These are phyloP conservation scores for Dicentrarchus labrax DNA, from an alignment of 2,113 vertebrate genomes.

Conservation along the genomic window DNA sequence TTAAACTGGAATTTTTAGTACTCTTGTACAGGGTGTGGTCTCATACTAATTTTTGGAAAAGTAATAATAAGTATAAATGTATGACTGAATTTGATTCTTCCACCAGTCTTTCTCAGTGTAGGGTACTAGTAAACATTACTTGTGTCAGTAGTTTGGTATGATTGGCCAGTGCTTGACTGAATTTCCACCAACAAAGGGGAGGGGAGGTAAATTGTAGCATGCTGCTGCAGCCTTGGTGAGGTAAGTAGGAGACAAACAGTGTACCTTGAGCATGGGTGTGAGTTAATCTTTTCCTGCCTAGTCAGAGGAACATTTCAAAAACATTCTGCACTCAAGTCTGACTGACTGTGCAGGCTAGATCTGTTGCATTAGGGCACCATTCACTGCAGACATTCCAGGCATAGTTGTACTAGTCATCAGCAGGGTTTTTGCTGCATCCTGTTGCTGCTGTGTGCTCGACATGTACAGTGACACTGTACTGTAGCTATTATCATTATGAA, in stretches of 20 bases:
- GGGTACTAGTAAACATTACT: not conserved
- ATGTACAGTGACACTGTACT: conserved; percentile 3
- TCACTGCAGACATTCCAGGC: conserved; percentile 26
- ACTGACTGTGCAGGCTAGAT: not conserved
- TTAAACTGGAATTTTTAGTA: not conserved
- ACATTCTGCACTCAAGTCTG: not conserved
- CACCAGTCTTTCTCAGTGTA: not conserved
- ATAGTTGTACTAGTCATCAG: conserved; percentile 16
- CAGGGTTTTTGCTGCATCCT: not conserved
- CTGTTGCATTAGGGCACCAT: not conserved
- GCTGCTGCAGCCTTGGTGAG: not conserved
- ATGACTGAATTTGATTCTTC: not conserved
- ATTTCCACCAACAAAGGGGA: not conserved
- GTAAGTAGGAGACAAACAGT: not conserved
- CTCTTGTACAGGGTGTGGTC: not conserved
- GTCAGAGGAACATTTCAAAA: conserved; percentile 21
- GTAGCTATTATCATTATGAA: not conserved
- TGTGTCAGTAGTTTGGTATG: not conserved
- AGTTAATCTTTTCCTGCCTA: not conserved
- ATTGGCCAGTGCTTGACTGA: not conserved
- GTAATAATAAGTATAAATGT: not conserved
- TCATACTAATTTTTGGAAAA: not conserved
- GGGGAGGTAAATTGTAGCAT: not conserved
- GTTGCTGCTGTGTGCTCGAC: not conserved
- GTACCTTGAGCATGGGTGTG: conserved; percentile 22